These are phyloP conservation scores for Drosophila obscura DNA, from an alignment of 1,140 invertebrate species.

Conservation along the genomic window DNA sequence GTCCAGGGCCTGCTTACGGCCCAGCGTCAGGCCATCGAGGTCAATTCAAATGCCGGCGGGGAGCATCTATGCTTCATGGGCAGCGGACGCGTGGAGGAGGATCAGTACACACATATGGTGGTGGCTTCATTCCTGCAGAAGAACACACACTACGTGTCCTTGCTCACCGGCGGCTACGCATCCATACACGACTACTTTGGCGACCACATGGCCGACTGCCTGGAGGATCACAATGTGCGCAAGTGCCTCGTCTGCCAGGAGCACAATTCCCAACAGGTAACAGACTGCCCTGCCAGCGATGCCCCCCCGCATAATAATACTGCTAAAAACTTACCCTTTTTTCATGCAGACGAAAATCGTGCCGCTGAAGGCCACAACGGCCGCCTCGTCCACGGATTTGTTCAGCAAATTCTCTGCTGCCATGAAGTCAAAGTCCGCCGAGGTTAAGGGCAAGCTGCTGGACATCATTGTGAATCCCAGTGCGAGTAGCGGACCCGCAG, in stretches of 20 bases:
- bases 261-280: conserved; percentile 64
- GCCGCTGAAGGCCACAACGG: conserved; percentile 38
- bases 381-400: conserved; percentile 86
- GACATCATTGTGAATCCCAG: conserved; percentile 96
- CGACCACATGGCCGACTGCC: conserved; percentile 90
- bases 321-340: background rate
- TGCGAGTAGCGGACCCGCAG: conserved; percentile 49
- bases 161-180: conserved; percentile 96
- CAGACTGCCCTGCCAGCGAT: background rate
- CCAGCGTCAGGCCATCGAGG: conserved; percentile 94
- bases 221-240: conserved; percentile 92
- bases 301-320: no score
- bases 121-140: conserved; percentile 98
- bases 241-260: conserved; percentile 91
- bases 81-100: conserved; percentile 97
- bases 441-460: conserved; percentile 96
- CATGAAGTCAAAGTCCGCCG: conserved; percentile 95
- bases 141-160: conserved; percentile 95
- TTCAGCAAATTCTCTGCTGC: conserved; percentile 91
- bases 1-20: conserved; percentile 96
- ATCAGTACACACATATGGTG: conserved; percentile 99
- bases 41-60: conserved; percentile 94
- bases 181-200: conserved; percentile 94
- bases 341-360: conserved; percentile 44
- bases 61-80: conserved; percentile 99